Evolutionary conservation across 2,113 vertebrate species (phyloP).

Genomic region (Suricata suricatta): DNA sequence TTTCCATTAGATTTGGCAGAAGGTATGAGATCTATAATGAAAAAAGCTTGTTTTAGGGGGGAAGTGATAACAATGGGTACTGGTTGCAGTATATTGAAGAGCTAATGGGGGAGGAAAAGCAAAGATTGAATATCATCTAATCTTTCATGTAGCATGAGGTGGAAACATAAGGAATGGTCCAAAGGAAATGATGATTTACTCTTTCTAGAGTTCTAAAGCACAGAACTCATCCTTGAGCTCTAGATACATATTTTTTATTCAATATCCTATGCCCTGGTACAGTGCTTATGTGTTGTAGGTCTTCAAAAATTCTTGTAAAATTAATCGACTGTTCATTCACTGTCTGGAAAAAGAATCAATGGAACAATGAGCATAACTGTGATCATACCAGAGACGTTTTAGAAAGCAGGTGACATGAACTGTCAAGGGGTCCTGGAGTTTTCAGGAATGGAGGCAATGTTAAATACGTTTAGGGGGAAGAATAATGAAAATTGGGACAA

Average conservation of each 20-base stretch:
- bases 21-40: too few species aligned
- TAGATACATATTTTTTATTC: background rate
- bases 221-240: background rate
- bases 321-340: background rate
- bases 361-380: background rate
- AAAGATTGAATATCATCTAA: background rate
- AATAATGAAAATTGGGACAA: background rate
- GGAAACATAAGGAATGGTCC: background rate
- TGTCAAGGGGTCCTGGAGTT: too few species aligned
- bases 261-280: background rate
- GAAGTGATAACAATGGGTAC: background rate
- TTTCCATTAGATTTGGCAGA: background rate
- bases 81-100: background rate
- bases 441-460: background rate
- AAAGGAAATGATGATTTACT: background rate
- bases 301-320: background rate
- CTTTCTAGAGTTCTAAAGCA: too few species aligned
- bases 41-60: accelerated
- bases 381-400: too few species aligned
- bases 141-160: background rate
- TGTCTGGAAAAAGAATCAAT: background rate
- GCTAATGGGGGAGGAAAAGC: background rate
- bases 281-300: background rate
- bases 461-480: background rate
- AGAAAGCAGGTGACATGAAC: background rate